Percentiles rank a stretch among this genome's conserved stretches.
phyloP scores from a whole-genome alignment of 1,140 invertebrate genomes.

The Diabrotica virgifera region DNA sequence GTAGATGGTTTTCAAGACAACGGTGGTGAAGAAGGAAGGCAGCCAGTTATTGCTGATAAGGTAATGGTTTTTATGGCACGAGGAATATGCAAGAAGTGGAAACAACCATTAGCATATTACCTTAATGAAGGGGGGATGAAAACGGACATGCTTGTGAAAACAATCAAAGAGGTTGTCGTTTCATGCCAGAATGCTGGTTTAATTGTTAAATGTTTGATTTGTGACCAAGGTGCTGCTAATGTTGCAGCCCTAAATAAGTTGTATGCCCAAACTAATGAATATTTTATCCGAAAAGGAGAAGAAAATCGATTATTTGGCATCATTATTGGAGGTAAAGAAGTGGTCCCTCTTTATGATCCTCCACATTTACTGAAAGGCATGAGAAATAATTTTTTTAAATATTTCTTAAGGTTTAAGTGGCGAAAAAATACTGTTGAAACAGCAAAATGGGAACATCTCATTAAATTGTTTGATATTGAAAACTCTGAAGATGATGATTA shows the following conservation, averaged over 20 bases:
- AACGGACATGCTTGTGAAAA: neutral
- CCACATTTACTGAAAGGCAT: constrained; percentile 17
- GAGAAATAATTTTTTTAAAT: constrained; percentile 15
- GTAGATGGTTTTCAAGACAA: constrained; percentile 19
- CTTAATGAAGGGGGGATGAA: neutral
- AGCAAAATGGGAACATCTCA: constrained; percentile 10
- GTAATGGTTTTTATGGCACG: constrained; percentile 19
- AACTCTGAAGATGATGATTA: constrained; percentile 10
- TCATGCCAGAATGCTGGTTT: constrained; percentile 9
- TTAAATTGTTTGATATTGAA: constrained; percentile 11
- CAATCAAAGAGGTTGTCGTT: constrained; percentile 6
- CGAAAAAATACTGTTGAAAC: neutral
- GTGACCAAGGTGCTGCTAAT: constrained; percentile 17
- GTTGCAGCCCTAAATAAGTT: constrained; percentile 12
- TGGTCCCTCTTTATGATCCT: constrained; percentile 14
- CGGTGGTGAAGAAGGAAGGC: constrained; percentile 6
- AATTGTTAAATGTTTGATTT: constrained; percentile 1
- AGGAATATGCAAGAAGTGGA: constrained; percentile 20
- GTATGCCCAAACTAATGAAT: neutral
- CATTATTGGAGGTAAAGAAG: constrained; percentile 8
- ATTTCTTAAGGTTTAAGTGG: neutral
- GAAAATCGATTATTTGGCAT: constrained; percentile 15
- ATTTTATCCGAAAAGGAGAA: neutral
- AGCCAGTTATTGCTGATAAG: constrained; percentile 16
- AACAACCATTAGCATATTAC: constrained; percentile 14